phyloP scores from a whole-genome alignment of 2,113 vertebrate species.

The Todiramphus chloris region DNA sequence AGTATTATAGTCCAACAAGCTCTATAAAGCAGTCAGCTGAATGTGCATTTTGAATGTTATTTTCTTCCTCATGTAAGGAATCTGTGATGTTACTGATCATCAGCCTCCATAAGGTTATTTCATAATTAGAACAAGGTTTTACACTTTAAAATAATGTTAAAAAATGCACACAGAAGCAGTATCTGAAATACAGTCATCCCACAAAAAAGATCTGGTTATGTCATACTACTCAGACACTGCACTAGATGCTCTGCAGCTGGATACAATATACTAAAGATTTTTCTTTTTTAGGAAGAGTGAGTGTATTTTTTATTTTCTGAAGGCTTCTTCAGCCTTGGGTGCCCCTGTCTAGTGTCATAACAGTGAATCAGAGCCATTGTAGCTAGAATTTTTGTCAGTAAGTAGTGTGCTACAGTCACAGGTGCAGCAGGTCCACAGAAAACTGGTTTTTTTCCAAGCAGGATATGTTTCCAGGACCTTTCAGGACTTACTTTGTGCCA shows the following conservation, averaged over 20 bases:
- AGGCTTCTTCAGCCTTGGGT: background rate
- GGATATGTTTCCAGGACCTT: background rate
- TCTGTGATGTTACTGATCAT: background rate
- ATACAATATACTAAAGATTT: background rate
- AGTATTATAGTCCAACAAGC: background rate
- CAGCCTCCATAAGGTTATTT: background rate
- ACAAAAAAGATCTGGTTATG: background rate
- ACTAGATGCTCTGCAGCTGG: background rate
- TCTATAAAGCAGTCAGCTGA: background rate
- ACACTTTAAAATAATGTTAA: background rate
- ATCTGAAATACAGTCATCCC: background rate
- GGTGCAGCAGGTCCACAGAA: rapidly evolving
- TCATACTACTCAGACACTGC: background rate
- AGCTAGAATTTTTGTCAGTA: background rate
- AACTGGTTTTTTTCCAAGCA: background rate
- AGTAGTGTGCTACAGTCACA: background rate
- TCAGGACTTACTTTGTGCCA: background rate
- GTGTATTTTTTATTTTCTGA: background rate
- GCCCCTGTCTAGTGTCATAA: background rate
- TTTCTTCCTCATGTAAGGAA: background rate
- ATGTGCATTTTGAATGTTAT: background rate
- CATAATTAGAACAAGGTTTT: background rate
- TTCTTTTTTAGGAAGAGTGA: background rate
- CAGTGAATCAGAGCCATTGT: background rate
- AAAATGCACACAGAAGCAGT: background rate